Percentiles rank a stretch among this genome's conserved stretches.
These are phyloP conservation scores for Phorcus lineatus DNA, from an alignment of 2,888 invertebrate species.

Conservation along the genomic window DNA sequence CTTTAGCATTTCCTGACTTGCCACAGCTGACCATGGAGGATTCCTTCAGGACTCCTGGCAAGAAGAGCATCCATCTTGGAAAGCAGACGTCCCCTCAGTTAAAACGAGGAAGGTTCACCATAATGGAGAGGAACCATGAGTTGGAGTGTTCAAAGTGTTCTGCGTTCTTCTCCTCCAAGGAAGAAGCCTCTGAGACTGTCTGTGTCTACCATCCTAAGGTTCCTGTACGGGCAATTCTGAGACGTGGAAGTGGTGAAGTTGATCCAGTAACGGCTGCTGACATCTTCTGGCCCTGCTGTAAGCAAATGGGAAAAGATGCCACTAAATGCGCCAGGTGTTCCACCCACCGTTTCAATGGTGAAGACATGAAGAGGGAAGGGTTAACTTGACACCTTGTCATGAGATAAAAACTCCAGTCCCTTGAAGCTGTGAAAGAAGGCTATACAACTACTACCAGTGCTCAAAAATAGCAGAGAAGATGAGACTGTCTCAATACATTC, in stretches of 20 bases:
- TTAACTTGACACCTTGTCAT: too few species aligned
- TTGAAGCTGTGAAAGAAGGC: background rate
- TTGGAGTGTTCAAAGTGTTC: slow-evolving; percentile 26
- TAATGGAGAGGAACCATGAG: background rate
- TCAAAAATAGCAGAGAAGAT: too few species aligned
- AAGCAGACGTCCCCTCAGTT: background rate
- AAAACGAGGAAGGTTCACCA: slow-evolving; percentile 22
- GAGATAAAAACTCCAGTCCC: background rate
- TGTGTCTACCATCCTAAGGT: slow-evolving; percentile 10
- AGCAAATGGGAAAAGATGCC: slow-evolving; percentile 2
- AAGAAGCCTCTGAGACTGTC: background rate
- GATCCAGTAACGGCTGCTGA: background rate
- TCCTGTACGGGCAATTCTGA: slow-evolving; percentile 7
- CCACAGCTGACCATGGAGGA: too few species aligned
- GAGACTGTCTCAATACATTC: too few species aligned
- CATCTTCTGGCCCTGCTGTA: slow-evolving; percentile 31
- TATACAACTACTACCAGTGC: too few species aligned
- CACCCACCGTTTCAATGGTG: background rate
- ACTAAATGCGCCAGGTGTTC: background rate
- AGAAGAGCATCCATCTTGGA: background rate
- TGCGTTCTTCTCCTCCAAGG: background rate
- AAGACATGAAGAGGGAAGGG: background rate
- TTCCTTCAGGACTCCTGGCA: background rate
- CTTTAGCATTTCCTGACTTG: too few species aligned
- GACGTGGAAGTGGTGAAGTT: slow-evolving; percentile 17